Evolutionary conservation across 2,113 vertebrate species (phyloP).

Genomic region (Anolis sagrei): DNA sequence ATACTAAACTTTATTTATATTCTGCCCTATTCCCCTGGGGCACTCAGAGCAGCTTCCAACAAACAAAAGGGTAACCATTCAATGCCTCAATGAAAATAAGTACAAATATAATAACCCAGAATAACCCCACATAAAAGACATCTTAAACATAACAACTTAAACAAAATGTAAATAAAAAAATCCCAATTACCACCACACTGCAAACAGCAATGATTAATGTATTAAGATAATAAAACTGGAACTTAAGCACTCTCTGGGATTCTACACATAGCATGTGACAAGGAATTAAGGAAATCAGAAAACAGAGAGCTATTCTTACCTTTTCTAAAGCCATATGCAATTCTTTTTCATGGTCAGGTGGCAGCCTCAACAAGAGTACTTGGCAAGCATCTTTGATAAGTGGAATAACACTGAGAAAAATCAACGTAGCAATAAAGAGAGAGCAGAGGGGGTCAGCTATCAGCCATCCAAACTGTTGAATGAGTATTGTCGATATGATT

Average conservation of each 20-base stretch:
- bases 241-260: neutral
- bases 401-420: constrained; percentile 96
- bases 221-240: neutral
- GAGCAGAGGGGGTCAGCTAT: constrained; percentile 97
- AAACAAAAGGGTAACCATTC: no score
- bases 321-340: constrained; percentile 92
- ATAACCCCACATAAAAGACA: no score
- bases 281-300: constrained; percentile 27
- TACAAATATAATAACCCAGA: no score
- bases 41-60: no score
- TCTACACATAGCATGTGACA: constrained; percentile 13
- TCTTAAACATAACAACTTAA: no score
- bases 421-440: constrained; percentile 93
- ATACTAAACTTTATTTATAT: no score
- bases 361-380: constrained; percentile 89
- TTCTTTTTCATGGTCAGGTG: constrained; percentile 90
- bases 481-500: constrained; percentile 95
- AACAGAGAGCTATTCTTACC: constrained; percentile 73
- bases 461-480: constrained; percentile 97
- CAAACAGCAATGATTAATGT: no score
- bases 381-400: constrained; percentile 95
- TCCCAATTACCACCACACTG: neutral
- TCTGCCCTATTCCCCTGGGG: no score
- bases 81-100: neutral
- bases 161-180: no score